Base-by-base conservation (phyloP, 2,888 invertebrate species). In the Lepidocyrtoides sp. region DNA sequence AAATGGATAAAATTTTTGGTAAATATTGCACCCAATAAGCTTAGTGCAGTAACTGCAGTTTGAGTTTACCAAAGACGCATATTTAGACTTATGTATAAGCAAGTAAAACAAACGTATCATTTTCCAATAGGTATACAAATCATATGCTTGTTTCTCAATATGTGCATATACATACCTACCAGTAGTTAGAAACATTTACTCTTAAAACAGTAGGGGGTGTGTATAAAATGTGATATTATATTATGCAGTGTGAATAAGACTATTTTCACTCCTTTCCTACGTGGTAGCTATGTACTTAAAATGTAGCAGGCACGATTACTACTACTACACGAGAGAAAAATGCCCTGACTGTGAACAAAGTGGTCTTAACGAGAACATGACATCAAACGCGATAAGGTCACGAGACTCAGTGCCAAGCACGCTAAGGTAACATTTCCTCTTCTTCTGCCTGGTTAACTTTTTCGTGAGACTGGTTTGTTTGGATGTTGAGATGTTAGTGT, bases 381-480 rank as follows among this genome's bases (percentile, higher is more conserved):
- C 90, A 90, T 90, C 90, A 85, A 90, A 90, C 79, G 81, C 66
- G 90, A 90, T 90, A 90, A 90, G 90, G 90, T 90, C 90, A 90
- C 57, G 69, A 85, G 79, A 51, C 51, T 60, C 57, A 10, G 41
- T 79, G 87, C 87, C 66, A 87, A 79, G 79, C 89, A 89, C 83
- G 89, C 89, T 66, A 89, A 26, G 20, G 23, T 79, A 75, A 36
- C 77, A 86, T 79, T 87, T 87, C 17, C 75, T 72, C 44, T 84
- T 51, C 63, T 66, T 41, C 20, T 54, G 32, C 81, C 20, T 32
- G 17, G 51, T 57, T n/a, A 20, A 23, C 20, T 36, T 29, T 72
- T 23, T n/a, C n/a, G n/a, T n/a, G 72, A 83, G 26, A 17, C 29
- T 75, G n/a, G n/a, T n/a, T n/a, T 26, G 26, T 20, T 48, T 75